Percentiles rank a stretch among this genome's conserved stretches.
Conservation (phyloP, 2,888 invertebrate genomes). For the Coremacera marginata region DNA sequence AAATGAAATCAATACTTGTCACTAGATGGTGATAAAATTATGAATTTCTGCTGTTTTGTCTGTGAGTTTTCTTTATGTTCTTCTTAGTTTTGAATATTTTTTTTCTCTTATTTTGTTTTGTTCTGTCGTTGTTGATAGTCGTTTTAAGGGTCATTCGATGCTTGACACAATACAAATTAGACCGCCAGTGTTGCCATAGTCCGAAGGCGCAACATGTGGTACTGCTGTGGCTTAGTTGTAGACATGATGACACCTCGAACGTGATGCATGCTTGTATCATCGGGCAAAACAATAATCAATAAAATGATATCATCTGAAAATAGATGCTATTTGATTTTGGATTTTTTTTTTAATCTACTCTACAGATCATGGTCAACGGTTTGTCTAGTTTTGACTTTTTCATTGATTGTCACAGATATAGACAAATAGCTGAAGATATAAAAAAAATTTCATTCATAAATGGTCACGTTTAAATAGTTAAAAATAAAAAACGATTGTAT, state of each 20-base stretch:
- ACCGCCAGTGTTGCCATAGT: constrained; percentile 28
- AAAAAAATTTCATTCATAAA: constrained; percentile 14
- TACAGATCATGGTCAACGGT: too few species aligned
- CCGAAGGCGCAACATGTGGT: constrained; percentile 16
- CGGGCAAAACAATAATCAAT: constrained; percentile 10
- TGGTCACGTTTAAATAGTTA: too few species aligned
- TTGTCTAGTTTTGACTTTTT: too few species aligned
- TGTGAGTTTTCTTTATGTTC: constrained; percentile 7
- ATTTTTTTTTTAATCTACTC: too few species aligned
- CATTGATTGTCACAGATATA: too few species aligned
- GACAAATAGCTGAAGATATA: too few species aligned
- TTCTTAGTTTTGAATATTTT: background rate
- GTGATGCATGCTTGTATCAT: background rate
- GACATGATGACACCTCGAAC: background rate
- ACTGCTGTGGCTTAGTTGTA: background rate
- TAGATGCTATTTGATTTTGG: background rate
- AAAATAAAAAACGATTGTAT: too few species aligned
- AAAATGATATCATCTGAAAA: constrained; percentile 14
- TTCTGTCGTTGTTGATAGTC: constrained; percentile 15
- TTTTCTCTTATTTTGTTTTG: background rate
- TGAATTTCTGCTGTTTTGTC: constrained; percentile 20
- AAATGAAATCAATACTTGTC: constrained; percentile 42
- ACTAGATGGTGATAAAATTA: constrained; percentile 31
- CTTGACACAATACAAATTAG: constrained; percentile 24
- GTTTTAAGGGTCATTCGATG: constrained; percentile 17